A percentile compares a stretch with the other conserved stretches of the same genome.
Conservation (phyloP, 2,797 vertebrate species). For the Syncerus caffer region DNA sequence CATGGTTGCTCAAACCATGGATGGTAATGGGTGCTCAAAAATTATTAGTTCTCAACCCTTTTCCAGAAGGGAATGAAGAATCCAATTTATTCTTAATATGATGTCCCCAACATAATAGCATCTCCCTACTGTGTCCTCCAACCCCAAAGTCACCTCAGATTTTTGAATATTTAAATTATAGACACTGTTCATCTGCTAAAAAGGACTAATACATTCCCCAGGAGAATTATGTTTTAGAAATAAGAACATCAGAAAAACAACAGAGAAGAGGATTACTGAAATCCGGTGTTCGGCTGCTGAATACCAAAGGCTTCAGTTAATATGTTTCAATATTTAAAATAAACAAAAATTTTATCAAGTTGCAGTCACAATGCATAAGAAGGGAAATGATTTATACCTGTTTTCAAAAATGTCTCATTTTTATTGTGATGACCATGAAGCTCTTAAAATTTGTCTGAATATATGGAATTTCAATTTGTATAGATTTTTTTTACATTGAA, state of each 20-base stretch:
- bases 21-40: background rate
- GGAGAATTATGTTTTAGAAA: conserved; percentile 26
- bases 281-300: conserved; percentile 44
- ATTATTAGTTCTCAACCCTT: background rate
- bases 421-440: conserved; percentile 29
- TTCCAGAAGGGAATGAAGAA: conserved; percentile 25
- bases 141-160: background rate
- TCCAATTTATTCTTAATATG: conserved; percentile 3
- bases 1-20: background rate
- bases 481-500: background rate
- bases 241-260: conserved; percentile 50
- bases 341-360: conserved; percentile 69
- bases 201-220: background rate
- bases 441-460: conserved; percentile 56
- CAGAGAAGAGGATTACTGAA: conserved; percentile 53
- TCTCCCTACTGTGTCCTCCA: background rate
- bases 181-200: background rate
- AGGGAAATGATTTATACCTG: conserved; percentile 63
- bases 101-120: background rate
- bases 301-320: conserved; percentile 57
- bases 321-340: conserved; percentile 75
- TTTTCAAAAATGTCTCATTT: conserved; percentile 67
- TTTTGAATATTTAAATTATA: conserved; percentile 42
- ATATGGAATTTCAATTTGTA: conserved; percentile 44
- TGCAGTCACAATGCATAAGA: conserved; percentile 56